Base-by-base conservation (phyloP, 2,797 vertebrate genomes). In the Lagocephalus sceleratus region DNA sequence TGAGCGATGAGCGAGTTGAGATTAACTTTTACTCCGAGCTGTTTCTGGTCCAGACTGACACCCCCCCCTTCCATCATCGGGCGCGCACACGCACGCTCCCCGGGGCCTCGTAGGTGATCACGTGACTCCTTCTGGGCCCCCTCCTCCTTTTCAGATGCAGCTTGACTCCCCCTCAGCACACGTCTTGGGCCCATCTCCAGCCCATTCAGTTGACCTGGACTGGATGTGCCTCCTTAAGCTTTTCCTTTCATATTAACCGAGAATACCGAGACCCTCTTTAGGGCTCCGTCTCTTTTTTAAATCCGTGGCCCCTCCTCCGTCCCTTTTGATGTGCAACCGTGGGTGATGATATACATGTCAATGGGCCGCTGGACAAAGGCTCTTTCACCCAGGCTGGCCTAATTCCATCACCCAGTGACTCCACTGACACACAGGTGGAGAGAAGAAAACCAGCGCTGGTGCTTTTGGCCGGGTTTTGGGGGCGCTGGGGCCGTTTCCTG, bases 301-400 rank as follows among this genome's bases (percentile, higher is more conserved):
- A 75, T 54, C 49, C 6, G 6, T 9, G 44, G 32, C 60, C 61
- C 68, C 23, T 72, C 51, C 61, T 4, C n/a, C 67, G 75, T 49
- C 59, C 3, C 17, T 66, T 78, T 83, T 81, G 73, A 82, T 83
- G 79, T 76, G 49, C 59, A 70, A 44, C 73, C 77, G 63, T 64
- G 75, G 76, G 78, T 81, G 81, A 81, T 79, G 66, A 88, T 89
- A 90, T 91, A 86, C 88, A 90, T 91, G 85, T 90, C 86, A 91
- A 91, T 89, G 57, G 86, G 51, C 20, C 65, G 5, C 45, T 5
- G 42, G 73, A 91, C 89, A 90, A 91, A 89, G 81, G 66, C 69
- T 87, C 82, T 88, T 91, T 90, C 84, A 85, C 69, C 68, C 25
- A 20, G 5, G 15, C 75, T 35, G 64, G 68, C 80, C 85, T 74